Conservation (phyloP, 2,888 invertebrate genomes). For the Sarcophaga variegata region DNA sequence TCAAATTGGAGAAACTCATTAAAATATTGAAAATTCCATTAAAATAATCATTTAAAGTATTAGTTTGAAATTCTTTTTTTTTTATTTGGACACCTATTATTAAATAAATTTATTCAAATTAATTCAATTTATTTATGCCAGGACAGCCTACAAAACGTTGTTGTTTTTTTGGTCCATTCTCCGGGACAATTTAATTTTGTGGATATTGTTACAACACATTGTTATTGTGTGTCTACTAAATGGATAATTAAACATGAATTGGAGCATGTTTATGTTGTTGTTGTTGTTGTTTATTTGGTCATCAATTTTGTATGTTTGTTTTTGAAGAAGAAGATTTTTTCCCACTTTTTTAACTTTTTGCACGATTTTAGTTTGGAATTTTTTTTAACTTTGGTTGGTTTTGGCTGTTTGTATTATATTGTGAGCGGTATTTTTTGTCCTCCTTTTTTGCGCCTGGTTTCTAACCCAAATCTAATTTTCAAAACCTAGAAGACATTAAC, state of each 20-base stretch:
- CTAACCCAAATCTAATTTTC: too few species aligned
- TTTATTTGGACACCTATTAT: too few species aligned
- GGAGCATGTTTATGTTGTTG: constrained; percentile 17
- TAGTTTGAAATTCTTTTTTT: too few species aligned
- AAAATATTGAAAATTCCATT: too few species aligned
- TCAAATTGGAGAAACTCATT: too few species aligned
- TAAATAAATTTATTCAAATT: too few species aligned
- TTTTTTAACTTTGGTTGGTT: not conserved
- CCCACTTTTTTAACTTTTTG: not conserved
- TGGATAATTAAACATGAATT: constrained; percentile 36
- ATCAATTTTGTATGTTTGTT: not conserved
- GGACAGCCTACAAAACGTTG: too few species aligned
- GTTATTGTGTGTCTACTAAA: constrained; percentile 3
- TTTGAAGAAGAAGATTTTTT: not conserved
- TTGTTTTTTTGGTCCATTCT: too few species aligned
- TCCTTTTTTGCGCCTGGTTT: too few species aligned
- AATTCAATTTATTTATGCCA: too few species aligned
- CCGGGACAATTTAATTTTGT: too few species aligned
- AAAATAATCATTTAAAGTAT: too few species aligned
- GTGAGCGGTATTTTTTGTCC: not conserved
- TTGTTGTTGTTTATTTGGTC: not conserved
- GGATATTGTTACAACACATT: constrained; percentile 7
- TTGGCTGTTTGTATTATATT: not conserved
- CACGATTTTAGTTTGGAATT: not conserved
- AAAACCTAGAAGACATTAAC: not conserved